Evolutionary conservation across 2,888 invertebrate species (phyloP), one percentile per base, ranked within the genome.

Genomic region (Aphrophora alni): DNA sequence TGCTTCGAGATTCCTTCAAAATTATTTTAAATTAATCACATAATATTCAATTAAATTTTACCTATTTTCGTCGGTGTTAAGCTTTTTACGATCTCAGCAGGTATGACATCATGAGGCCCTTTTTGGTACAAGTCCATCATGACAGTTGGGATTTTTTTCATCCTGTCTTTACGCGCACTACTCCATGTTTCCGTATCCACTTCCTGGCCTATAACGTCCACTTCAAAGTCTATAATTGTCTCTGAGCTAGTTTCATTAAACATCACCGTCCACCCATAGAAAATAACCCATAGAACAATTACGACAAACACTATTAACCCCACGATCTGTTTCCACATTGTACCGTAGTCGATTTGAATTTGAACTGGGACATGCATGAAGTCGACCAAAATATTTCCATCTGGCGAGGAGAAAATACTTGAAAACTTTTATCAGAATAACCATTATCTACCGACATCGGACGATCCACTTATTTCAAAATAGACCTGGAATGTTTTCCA

Each of bases 71-170:
- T 33, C 44, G 78, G 78, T 1, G 72, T 51, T n/a, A 78, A 28
- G 21, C 78, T 72, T 12, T 73, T 71, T 1, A 78, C 78, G 7
- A 78, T 78, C 72, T 78, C 78, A 14, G 78, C 78, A 17, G 78
- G 21, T 17, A 78, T 71, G 21, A 72, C 27, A 12, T 21, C 51
- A 51, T 78, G 78, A 14, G 78, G 78, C 10, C 78, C 78, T 38
- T 59, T 44, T 12, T 28, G 78, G 28, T 70, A 78, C 2, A 78
- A 38, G 14, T 78, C 78, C 78, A 78, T 72, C 78, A 78, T 78
- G 51, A 51, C 73, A 1, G 71, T 38, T 5, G 78, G 78, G 3
- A 78, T 72, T 25, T 27, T 28, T n/a, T 70, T 25, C 26, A n/a
- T 70, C 10, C 21, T 24, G 28, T 59, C 4, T 21, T 21, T 21